Percentiles rank a stretch among this genome's conserved stretches.
These are phyloP conservation scores for Otus scops DNA, from an alignment of 2,797 vertebrate species.

Conservation along the genomic window DNA sequence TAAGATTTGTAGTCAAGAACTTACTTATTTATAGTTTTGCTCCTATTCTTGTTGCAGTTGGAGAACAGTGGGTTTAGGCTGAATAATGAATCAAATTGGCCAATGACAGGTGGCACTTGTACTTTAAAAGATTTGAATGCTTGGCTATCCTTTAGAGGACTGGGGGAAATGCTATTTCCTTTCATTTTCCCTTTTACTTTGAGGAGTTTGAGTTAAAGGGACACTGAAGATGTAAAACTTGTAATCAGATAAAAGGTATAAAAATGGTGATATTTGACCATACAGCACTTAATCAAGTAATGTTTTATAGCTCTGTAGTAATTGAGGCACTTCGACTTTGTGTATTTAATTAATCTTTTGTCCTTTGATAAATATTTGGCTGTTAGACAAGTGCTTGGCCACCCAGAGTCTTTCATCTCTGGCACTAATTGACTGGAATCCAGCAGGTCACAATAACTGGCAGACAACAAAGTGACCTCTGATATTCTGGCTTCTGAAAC, in stretches of 20 bases:
- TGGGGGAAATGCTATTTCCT: neutral
- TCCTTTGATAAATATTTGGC: slow-evolving; percentile 14
- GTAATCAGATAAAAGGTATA: neutral
- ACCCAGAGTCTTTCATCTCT: neutral
- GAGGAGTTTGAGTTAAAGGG: neutral
- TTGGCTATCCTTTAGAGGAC: neutral
- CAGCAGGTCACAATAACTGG: neutral
- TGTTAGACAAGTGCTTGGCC: neutral
- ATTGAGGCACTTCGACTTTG: neutral
- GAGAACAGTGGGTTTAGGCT: neutral
- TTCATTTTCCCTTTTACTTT: neutral
- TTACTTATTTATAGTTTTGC: neutral
- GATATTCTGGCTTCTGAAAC: neutral
- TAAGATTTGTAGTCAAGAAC: neutral
- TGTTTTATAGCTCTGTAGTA: neutral
- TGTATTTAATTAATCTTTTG: slow-evolving; percentile 37
- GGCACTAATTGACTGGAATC: slow-evolving; percentile 13
- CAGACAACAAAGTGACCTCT: neutral
- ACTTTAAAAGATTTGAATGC: neutral
- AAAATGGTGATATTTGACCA: neutral
- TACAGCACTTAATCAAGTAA: neutral
- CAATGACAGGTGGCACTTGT: neutral
- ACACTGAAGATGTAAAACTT: neutral
- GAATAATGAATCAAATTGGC: neutral
- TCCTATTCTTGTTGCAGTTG: neutral